Conservation (phyloP, 2,113 vertebrate genomes). For the Phainopepla nitens region DNA sequence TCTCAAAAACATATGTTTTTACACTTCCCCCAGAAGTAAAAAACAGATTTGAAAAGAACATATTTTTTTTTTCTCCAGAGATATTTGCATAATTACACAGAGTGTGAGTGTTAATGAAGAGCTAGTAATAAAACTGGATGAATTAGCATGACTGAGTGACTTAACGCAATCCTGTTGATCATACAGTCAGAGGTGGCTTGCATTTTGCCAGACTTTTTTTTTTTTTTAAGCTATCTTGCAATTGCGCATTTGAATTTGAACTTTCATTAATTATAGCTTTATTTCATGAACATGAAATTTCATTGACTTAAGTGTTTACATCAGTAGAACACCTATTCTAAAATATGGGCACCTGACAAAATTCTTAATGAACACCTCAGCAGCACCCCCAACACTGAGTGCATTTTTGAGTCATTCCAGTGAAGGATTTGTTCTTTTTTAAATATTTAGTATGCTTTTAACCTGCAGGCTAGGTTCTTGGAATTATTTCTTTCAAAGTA, state of each 20-base stretch:
- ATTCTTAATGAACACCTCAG: conserved; percentile 23
- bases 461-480: not conserved
- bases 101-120: conserved; percentile 63
- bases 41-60: not conserved
- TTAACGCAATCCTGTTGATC: conserved; percentile 60
- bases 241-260: conserved; percentile 66
- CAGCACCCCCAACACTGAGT: not conserved
- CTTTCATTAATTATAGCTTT: conserved; percentile 66
- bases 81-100: conserved; percentile 64
- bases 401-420: not conserved
- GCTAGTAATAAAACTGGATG: conserved; percentile 55
- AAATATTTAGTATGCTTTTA: not conserved
- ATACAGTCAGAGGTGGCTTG: conserved; percentile 16
- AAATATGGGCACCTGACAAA: conserved; percentile 64
- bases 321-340: conserved; percentile 57
- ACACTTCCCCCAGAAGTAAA: not conserved
- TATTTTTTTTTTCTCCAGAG: not conserved
- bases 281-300: conserved; percentile 53
- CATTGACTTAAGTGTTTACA: conserved; percentile 70
- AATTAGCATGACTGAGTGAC: conserved; percentile 72
- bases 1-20: not conserved
- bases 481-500: not conserved
- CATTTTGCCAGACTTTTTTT: conserved; percentile 27
- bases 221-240: conserved; percentile 12
- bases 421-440: not conserved